A percentile compares a stretch with the other conserved stretches of the same genome.
Conservation (phyloP, 1,140 invertebrate species). For the Meteorus sp. region DNA sequence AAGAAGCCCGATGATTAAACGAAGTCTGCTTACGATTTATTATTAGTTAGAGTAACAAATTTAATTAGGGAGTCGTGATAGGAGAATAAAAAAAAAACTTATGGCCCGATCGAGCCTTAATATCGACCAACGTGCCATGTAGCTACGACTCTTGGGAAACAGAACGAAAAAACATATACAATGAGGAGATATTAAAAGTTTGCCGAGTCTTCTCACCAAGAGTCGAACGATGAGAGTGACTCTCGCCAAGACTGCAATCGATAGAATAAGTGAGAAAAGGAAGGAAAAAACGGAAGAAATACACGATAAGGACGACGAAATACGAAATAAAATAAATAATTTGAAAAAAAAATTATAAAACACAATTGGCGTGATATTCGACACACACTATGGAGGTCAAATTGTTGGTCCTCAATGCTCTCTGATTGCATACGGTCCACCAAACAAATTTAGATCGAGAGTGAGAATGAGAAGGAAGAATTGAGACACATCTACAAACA, state of each 20-base stretch:
- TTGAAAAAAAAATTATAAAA: too few relatives aligned
- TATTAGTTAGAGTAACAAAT: constrained; percentile 51
- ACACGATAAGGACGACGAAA: too few relatives aligned
- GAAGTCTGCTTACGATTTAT: constrained; percentile 33
- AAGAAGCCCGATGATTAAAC: constrained; percentile 19
- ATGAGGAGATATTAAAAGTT: constrained; percentile 20
- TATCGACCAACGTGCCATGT: constrained; percentile 43
- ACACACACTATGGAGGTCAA: neutral
- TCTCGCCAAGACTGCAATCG: constrained; percentile 33
- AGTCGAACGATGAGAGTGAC: too few relatives aligned
- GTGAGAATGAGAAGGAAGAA: neutral
- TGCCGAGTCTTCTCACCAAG: constrained; percentile 17
- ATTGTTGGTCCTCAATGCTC: neutral
- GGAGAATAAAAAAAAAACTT: too few relatives aligned
- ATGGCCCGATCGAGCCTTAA: constrained; percentile 43
- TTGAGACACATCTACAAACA: too few relatives aligned
- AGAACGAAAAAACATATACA: constrained; percentile 12
- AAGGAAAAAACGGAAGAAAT: neutral
- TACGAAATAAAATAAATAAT: too few relatives aligned
- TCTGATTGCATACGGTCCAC: too few relatives aligned
- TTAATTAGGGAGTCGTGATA: constrained; percentile 40
- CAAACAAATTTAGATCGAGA: neutral
- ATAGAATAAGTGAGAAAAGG: constrained; percentile 17
- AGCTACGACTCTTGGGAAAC: constrained; percentile 24
- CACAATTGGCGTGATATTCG: too few relatives aligned